phyloP scores from a whole-genome alignment of 1,140 invertebrate species.

The Ostrea denselamellosa region DNA sequence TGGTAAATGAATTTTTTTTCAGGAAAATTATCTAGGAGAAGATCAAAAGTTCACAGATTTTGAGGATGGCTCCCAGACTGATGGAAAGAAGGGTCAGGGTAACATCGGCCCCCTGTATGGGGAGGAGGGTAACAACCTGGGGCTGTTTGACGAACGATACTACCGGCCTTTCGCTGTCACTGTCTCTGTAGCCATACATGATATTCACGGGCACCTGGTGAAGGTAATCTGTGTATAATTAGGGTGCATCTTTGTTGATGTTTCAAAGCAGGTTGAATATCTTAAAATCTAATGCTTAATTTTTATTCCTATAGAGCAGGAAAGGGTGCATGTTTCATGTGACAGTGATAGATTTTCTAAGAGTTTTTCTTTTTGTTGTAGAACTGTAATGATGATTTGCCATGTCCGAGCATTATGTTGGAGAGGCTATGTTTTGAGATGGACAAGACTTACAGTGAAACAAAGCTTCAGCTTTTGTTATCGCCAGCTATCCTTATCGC shows the following conservation, averaged over 20 bases:
- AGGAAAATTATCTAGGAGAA: conserved; percentile 97
- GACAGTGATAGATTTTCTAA: background rate
- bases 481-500: conserved; percentile 86
- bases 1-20: conserved; percentile 58
- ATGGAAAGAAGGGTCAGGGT: conserved; percentile 54
- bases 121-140: conserved; percentile 55
- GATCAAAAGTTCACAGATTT: conserved; percentile 95
- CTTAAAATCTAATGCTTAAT: too few relatives aligned
- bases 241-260: too few relatives aligned
- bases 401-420: conserved; percentile 93
- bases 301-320: too few relatives aligned
- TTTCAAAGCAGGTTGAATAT: too few relatives aligned
- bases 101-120: conserved; percentile 59
- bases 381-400: conserved; percentile 76
- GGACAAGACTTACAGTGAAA: conserved; percentile 95
- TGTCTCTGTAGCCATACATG: conserved; percentile 95
- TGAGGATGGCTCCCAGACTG: conserved; percentile 53
- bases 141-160: conserved; percentile 86
- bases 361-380: background rate
- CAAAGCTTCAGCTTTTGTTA: conserved; percentile 92
- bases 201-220: conserved; percentile 91
- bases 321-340: too few relatives aligned
- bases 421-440: conserved; percentile 97
- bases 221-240: conserved; percentile 65
- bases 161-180: conserved; percentile 94